Conservation (phyloP, 1,140 invertebrate genomes). For the Watersipora subatra region DNA sequence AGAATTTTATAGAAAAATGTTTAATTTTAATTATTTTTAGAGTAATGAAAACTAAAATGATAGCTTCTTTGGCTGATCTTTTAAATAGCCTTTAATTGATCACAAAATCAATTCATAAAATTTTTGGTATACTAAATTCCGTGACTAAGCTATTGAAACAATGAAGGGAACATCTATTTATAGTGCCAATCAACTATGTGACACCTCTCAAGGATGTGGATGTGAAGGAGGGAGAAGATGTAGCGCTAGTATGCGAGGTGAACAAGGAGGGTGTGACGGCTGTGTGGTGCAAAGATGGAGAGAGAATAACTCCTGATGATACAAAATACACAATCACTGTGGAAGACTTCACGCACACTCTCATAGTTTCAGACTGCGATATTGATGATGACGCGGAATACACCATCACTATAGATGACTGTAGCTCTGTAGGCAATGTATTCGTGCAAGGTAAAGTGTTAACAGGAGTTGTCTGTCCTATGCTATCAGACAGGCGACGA, state of each 20-base stretch:
- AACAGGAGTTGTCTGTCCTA: too few species aligned
- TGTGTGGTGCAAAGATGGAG: conserved; percentile 40
- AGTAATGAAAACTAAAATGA: too few species aligned
- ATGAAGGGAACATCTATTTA: too few species aligned
- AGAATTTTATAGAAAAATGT: too few species aligned
- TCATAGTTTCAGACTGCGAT: conserved; percentile 24
- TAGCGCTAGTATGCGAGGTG: conserved; percentile 41
- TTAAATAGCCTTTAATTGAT: too few species aligned
- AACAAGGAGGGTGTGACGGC: conserved; percentile 35
- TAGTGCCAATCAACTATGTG: conserved; percentile 26
- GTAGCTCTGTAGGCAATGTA: conserved; percentile 63
- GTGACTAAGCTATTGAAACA: too few species aligned
- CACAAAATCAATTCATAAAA: too few species aligned
- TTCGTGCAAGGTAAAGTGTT: conserved; percentile 56
- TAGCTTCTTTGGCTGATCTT: too few species aligned
- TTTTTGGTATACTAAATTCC: too few species aligned
- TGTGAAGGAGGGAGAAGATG: conserved; percentile 49
- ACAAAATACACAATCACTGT: conserved; percentile 21
- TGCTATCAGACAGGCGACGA: too few species aligned
- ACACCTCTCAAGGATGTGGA: conserved; percentile 37
- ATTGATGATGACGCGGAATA: conserved; percentile 33
- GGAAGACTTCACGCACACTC: conserved; percentile 20
- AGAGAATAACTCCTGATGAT: conserved; percentile 18
- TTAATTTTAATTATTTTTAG: too few species aligned
- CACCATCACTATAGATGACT: conserved; percentile 24